Evolutionary conservation across 2,888 invertebrate species (phyloP).

Genomic region (Metalampra italica): DNA sequence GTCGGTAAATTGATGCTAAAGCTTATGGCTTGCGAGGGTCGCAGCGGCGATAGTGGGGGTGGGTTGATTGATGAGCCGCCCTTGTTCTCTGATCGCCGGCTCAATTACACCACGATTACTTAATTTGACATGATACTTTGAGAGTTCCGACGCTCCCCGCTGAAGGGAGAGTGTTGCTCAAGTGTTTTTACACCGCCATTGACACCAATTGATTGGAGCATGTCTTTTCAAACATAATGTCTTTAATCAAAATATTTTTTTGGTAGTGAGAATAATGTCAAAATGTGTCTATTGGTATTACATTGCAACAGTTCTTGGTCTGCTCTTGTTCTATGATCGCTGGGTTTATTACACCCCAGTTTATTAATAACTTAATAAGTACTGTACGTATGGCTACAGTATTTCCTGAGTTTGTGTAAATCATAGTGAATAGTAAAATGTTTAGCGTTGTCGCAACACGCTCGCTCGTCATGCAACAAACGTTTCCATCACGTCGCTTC

Average conservation of each 20-base stretch:
- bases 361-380: too few species aligned
- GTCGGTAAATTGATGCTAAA: constrained; percentile 11
- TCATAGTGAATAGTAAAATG: neutral
- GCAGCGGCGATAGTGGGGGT: constrained; percentile 31
- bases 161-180: constrained; percentile 24
- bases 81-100: constrained; percentile 64
- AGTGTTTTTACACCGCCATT: constrained; percentile 6
- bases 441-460: constrained; percentile 6
- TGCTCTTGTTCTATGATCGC: too few species aligned
- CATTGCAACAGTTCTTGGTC: too few species aligned
- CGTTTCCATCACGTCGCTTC: constrained; percentile 44
- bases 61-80: constrained; percentile 68
- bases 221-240: neutral
- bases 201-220: neutral
- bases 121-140: constrained; percentile 70
- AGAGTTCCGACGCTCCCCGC: constrained; percentile 33
- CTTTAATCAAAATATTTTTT: too few species aligned
- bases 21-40: constrained; percentile 14
- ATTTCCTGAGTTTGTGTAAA: too few species aligned
- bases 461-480: constrained; percentile 39
- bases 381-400: too few species aligned
- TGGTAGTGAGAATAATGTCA: too few species aligned
- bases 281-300: too few species aligned
- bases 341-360: too few species aligned
- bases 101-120: constrained; percentile 70